Evolutionary conservation across 1,140 invertebrate species (phyloP).

Genomic region (Bathynomus jamesi): DNA sequence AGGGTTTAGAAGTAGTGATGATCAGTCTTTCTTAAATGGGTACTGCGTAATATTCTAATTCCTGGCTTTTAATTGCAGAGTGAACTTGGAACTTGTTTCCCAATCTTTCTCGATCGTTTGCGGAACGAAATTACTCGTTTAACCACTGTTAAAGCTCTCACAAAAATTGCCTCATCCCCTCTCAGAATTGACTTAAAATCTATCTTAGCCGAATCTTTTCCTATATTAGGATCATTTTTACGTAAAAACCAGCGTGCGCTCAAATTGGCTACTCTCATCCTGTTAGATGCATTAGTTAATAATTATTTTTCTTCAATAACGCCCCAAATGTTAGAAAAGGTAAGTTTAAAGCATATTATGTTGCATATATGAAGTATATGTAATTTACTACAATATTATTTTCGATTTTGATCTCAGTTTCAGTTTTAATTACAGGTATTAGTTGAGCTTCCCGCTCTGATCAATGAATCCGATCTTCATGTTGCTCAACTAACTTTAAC

Average conservation of each 20-base stretch:
- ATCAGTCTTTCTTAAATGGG: too few species aligned
- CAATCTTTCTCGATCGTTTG: slow-evolving; percentile 43
- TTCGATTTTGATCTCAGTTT: too few species aligned
- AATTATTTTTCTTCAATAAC: slow-evolving; percentile 55
- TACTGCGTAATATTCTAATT: too few species aligned
- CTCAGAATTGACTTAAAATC: slow-evolving; percentile 75
- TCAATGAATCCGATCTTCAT: slow-evolving; percentile 90
- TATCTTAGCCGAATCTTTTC: slow-evolving; percentile 79
- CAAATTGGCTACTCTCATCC: slow-evolving; percentile 79
- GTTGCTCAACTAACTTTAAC: slow-evolving; percentile 83
- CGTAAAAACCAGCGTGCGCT: slow-evolving; percentile 94
- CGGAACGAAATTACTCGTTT: slow-evolving; percentile 94
- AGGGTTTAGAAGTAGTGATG: too few species aligned
- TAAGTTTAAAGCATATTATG: too few species aligned
- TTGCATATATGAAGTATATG: too few species aligned
- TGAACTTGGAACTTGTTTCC: slow-evolving; percentile 11
- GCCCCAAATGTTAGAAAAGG: slow-evolving; percentile 32
- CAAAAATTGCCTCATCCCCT: slow-evolving; percentile 85
- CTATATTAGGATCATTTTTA: slow-evolving; percentile 79
- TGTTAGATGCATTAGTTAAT: slow-evolving; percentile 81
- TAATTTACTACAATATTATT: too few species aligned
- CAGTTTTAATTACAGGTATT: slow-evolving; percentile 58
- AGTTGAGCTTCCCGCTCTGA: slow-evolving; percentile 74
- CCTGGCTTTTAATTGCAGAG: slow-evolving; percentile 36
- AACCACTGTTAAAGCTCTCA: slow-evolving; percentile 91